These are phyloP conservation scores for Mesocentrotus franciscanus DNA, from an alignment of 53 echinoderm and acorn worm genomes.

Conservation along the genomic window DNA sequence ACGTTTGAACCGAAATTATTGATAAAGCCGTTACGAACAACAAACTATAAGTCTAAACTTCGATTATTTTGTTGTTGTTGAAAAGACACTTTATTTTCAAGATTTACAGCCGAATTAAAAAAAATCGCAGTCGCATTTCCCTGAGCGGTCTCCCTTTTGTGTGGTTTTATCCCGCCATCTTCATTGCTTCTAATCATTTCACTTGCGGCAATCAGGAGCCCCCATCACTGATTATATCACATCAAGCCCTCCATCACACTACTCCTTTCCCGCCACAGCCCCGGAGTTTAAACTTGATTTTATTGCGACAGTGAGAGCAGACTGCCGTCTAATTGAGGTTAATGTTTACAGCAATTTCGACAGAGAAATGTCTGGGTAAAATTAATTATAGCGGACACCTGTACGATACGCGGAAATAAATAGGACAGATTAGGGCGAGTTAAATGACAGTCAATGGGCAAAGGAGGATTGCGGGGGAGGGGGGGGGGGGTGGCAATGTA, in stretches of 20 bases:
- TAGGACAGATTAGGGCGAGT: constrained; percentile 51
- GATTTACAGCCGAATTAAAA: neutral
- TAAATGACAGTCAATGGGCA: constrained; percentile 44
- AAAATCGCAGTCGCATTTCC: constrained; percentile 34
- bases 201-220: constrained; percentile 49
- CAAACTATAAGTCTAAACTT: too few relatives aligned
- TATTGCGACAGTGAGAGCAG: constrained; percentile 49
- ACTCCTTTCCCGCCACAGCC: neutral
- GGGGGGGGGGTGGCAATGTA: neutral
- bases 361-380: constrained; percentile 54
- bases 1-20: too few relatives aligned
- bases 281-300: constrained; percentile 40
- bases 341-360: constrained; percentile 66
- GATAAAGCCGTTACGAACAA: too few relatives aligned
- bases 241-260: neutral
- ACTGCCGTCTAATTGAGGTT: constrained; percentile 55
- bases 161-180: constrained; percentile 14
- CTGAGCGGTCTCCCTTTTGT: neutral
- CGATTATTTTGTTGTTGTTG: neutral
- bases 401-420: constrained; percentile 60
- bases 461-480: too few relatives aligned
- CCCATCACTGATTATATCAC: constrained; percentile 48
- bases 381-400: constrained; percentile 62
- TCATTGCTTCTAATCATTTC: constrained; percentile 61
- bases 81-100: neutral